phyloP scores from a whole-genome alignment of 2,888 invertebrate genomes.

The Drosophila borborema region DNA sequence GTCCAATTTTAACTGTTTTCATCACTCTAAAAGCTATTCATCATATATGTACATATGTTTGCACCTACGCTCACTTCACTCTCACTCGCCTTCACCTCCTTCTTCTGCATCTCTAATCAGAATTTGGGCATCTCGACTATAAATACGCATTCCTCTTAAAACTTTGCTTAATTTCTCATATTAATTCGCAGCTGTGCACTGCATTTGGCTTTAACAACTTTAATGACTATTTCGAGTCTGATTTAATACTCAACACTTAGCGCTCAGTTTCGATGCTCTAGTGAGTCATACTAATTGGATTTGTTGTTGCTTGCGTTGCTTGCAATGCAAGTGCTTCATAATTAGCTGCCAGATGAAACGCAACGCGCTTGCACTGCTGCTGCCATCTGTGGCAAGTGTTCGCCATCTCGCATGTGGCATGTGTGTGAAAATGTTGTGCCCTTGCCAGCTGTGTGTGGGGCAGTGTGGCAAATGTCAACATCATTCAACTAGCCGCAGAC shows the following conservation, averaged over 20 bases:
- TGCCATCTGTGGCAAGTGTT: conserved; percentile 7
- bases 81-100: neutral
- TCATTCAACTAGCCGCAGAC: conserved; percentile 39
- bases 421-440: conserved; percentile 4
- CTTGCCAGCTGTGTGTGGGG: conserved; percentile 1
- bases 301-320: conserved; percentile 9
- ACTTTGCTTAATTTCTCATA: neutral
- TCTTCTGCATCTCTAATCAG: neutral
- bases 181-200: neutral
- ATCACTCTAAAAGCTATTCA: neutral
- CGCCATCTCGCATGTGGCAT: neutral
- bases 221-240: conserved; percentile 3
- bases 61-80: neutral
- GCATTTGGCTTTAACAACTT: neutral
- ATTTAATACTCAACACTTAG: neutral
- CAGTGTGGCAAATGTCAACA: conserved; percentile 24
- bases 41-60: neutral
- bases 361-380: conserved; percentile 5
- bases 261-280: neutral
- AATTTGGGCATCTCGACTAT: neutral
- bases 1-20: neutral
- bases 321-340: conserved; percentile 17
- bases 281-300: conserved; percentile 14
- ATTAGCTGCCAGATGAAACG: conserved; percentile 15
- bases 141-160: neutral